Percentiles rank a stretch among this genome's conserved stretches.
phyloP scores from a whole-genome alignment of 2,113 vertebrate genomes.

The Serinus canaria region DNA sequence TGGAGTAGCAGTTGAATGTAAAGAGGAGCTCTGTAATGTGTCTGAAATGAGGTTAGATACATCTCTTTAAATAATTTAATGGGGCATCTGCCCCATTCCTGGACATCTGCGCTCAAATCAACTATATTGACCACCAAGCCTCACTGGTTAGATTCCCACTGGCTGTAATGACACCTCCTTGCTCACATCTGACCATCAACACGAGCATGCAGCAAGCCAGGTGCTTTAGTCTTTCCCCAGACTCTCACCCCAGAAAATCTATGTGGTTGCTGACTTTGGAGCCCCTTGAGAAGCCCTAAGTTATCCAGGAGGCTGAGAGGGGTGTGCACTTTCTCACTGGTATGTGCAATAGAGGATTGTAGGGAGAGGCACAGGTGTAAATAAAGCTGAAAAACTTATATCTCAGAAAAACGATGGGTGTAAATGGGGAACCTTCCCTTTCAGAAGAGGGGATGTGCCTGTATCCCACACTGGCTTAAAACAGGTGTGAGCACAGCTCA shows the following conservation, averaged over 20 bases:
- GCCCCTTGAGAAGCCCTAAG: neutral
- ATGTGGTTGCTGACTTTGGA: neutral
- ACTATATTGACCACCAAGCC: neutral
- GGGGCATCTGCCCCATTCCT: neutral
- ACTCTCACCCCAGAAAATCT: neutral
- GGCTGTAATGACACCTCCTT: neutral
- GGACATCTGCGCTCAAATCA: neutral
- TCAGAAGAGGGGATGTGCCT: neutral
- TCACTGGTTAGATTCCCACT: neutral
- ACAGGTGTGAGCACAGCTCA: neutral
- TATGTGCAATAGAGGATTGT: neutral
- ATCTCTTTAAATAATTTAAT: neutral
- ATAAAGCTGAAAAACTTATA: neutral
- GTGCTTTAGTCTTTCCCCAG: neutral
- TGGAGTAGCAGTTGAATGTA: neutral
- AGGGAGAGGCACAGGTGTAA: neutral
- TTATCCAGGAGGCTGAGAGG: neutral
- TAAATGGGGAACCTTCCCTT: neutral
- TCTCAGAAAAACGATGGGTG: neutral
- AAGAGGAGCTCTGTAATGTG: neutral
- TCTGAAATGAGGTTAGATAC: neutral
- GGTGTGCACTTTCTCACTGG: fast-evolving
- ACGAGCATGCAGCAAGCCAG: neutral
- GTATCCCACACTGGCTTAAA: neutral
- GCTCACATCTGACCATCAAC: neutral